Evolutionary conservation across 2,888 invertebrate species (phyloP).

Genomic region (Ischnura elegans): DNA sequence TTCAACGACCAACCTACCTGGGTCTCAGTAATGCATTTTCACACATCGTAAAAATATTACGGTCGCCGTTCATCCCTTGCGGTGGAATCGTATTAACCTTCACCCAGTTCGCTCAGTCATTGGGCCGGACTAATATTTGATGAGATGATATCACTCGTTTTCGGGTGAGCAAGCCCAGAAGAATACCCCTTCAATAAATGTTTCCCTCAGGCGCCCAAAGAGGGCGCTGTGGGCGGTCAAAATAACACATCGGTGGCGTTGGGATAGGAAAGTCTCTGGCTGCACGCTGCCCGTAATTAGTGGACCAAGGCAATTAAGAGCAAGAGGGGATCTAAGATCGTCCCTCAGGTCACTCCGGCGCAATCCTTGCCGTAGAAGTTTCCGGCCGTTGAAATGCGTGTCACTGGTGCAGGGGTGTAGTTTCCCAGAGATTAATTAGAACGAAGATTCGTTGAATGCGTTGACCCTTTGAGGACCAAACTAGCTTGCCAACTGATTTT

Average conservation of each 20-base stretch:
- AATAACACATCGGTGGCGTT: background rate
- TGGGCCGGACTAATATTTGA: background rate
- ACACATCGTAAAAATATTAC: background rate
- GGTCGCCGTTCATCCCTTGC: background rate
- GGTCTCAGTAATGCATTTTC: background rate
- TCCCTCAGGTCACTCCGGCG: background rate
- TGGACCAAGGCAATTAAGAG: background rate
- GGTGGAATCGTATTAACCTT: background rate
- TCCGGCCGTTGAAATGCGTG: background rate
- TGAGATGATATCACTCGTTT: background rate
- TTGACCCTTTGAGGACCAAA: no score
- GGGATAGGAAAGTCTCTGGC: background rate
- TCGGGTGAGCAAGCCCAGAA: background rate
- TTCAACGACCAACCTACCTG: background rate
- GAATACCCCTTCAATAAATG: background rate
- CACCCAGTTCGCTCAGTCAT: background rate
- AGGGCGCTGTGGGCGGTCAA: conserved; percentile 8
- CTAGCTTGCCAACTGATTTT: no score
- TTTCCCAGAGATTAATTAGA: background rate
- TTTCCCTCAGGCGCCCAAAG: conserved; percentile 1
- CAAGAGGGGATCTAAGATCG: background rate
- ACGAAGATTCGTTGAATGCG: no score
- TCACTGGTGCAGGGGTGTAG: background rate
- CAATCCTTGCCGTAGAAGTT: background rate
- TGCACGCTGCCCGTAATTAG: background rate